Conservation (phyloP, 2,888 invertebrate species). For the Steromphala cineraria region DNA sequence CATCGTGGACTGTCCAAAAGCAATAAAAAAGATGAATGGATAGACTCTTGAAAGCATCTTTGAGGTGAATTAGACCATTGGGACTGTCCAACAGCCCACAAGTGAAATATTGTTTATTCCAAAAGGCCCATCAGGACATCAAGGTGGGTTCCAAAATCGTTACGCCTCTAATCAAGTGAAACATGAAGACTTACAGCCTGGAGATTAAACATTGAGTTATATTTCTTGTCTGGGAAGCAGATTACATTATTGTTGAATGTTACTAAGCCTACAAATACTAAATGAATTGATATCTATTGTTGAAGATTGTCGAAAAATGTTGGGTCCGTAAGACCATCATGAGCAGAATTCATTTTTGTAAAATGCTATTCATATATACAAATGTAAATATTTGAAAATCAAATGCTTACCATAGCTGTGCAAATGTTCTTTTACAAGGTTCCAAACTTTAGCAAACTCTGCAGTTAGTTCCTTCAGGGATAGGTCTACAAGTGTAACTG, state of each 20-base stretch:
- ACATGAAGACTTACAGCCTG: no score
- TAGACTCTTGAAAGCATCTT: slow-evolving; percentile 21
- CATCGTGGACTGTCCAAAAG: slow-evolving; percentile 39
- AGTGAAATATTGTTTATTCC: neutral
- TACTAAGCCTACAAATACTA: no score
- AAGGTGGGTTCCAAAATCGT: no score
- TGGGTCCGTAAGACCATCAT: no score
- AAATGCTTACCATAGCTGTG: slow-evolving; percentile 19
- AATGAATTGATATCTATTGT: no score
- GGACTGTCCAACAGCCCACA: slow-evolving; percentile 38
- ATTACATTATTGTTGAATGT: slow-evolving; percentile 30
- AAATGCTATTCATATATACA: no score
- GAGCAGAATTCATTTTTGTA: no score
- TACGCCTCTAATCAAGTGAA: no score
- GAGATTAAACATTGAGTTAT: neutral
- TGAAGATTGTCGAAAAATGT: no score
- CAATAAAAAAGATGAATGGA: neutral
- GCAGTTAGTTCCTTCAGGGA: slow-evolving; percentile 43
- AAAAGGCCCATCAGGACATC: slow-evolving; percentile 37
- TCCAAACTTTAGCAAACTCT: slow-evolving; percentile 47
- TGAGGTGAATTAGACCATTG: slow-evolving; percentile 41
- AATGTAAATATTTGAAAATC: no score
- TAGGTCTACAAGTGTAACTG: slow-evolving; percentile 50
- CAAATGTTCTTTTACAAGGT: slow-evolving; percentile 38
- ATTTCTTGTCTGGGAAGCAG: slow-evolving; percentile 44